Percentiles rank a stretch among this genome's conserved stretches.
These are phyloP conservation scores for Bubo bubo DNA, from an alignment of 2,113 vertebrate genomes.

Conservation along the genomic window DNA sequence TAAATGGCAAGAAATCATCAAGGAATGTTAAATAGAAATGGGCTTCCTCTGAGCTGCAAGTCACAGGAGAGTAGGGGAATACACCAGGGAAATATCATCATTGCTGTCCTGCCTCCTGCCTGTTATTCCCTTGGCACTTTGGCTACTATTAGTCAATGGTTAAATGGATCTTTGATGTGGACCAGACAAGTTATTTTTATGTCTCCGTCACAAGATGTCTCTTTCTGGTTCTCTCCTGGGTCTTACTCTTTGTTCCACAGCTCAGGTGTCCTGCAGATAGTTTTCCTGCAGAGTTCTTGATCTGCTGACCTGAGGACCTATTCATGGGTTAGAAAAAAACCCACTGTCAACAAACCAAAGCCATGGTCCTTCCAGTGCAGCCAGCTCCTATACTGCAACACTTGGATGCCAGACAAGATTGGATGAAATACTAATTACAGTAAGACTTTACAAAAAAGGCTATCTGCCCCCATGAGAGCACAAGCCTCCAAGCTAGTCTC, in stretches of 20 bases:
- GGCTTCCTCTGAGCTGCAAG: not conserved
- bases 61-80: not conserved
- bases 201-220: not conserved
- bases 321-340: not conserved
- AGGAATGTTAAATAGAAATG: not conserved
- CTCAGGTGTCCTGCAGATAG: not conserved
- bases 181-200: not conserved
- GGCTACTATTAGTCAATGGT: not conserved
- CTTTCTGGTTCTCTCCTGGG: not conserved
- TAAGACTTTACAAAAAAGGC: constrained; percentile 39
- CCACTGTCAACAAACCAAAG: not conserved
- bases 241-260: not conserved
- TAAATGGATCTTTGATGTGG: not conserved
- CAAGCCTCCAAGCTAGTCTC: constrained; percentile 65
- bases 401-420: constrained; percentile 1
- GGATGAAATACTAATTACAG: constrained; percentile 65
- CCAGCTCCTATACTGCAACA: not conserved
- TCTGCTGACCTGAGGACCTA: constrained; percentile 17
- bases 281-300: constrained; percentile 1
- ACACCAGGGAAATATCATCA: not conserved
- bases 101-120: not conserved
- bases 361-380: not conserved
- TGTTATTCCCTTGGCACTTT: not conserved
- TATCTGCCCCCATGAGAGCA: constrained; percentile 45
- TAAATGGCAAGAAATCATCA: not conserved